Percentiles rank a stretch among this genome's conserved stretches.
These are phyloP conservation scores for Bradypodion pumilum DNA, from an alignment of 2,797 vertebrate species.

Conservation along the genomic window DNA sequence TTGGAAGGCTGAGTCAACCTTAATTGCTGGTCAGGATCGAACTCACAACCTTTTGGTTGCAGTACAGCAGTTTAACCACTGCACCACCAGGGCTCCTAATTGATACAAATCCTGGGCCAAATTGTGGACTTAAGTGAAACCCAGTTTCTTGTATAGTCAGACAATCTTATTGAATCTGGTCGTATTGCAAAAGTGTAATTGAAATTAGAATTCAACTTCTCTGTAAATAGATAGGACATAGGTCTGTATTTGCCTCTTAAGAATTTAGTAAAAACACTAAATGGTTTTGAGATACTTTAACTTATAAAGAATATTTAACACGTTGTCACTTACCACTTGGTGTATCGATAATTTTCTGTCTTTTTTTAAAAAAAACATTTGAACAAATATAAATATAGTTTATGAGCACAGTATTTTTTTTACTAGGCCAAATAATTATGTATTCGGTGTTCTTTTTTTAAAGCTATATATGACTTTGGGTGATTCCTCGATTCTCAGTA, in stretches of 20 bases:
- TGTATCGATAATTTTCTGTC: conserved; percentile 67
- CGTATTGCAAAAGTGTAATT: conserved; percentile 43
- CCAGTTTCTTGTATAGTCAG: conserved; percentile 38
- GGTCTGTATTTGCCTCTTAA: conserved; percentile 46
- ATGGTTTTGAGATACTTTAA: conserved; percentile 72
- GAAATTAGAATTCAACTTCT: conserved; percentile 54
- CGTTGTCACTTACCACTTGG: conserved; percentile 67
- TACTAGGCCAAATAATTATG: conserved; percentile 72
- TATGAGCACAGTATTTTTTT: conserved; percentile 84
- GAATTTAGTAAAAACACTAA: conserved; percentile 70
- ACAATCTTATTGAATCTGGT: conserved; percentile 36
- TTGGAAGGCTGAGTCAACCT: no score
- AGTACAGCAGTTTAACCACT: no score
- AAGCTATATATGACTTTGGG: conserved; percentile 72
- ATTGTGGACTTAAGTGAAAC: conserved; percentile 36
- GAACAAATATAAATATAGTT: conserved; percentile 79
- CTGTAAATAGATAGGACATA: conserved; percentile 28
- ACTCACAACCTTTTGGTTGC: no score
- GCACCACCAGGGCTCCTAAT: no score
- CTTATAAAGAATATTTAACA: conserved; percentile 58
- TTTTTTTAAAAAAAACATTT: conserved; percentile 76
- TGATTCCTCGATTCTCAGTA: conserved; percentile 59
- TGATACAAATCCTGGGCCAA: conserved; percentile 32
- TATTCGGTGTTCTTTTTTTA: conserved; percentile 68
- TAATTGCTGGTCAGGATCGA: no score